These are phyloP conservation scores for Patagioenas fasciata DNA, from an alignment of 2,113 vertebrate genomes.

Conservation along the genomic window DNA sequence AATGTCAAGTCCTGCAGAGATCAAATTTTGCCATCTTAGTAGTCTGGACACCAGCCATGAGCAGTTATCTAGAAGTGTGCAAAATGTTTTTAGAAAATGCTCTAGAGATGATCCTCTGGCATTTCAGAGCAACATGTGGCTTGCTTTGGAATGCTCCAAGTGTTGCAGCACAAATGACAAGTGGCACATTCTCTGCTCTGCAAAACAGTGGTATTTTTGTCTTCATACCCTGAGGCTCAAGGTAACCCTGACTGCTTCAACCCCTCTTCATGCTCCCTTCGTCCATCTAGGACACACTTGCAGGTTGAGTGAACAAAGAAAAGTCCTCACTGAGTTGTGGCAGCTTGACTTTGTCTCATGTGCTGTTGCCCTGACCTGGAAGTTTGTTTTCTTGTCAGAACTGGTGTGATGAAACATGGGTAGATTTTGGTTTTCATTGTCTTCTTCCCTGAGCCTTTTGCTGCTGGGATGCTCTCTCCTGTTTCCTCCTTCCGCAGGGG, in stretches of 20 bases:
- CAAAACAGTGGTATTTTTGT: background rate
- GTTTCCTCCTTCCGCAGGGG: background rate
- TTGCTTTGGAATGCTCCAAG: background rate
- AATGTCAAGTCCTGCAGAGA: background rate
- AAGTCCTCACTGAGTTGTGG: background rate
- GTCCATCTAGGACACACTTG: background rate
- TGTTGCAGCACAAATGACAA: background rate
- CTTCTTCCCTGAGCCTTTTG: background rate
- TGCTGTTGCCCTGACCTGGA: background rate
- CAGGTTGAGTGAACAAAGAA: background rate
- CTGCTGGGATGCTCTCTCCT: background rate
- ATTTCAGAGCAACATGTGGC: background rate
- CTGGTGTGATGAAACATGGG: background rate
- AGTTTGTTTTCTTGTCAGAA: background rate
- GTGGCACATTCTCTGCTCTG: background rate
- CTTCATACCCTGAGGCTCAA: background rate
- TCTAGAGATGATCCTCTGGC: background rate
- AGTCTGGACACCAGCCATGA: background rate
- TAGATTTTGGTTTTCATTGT: accelerated
- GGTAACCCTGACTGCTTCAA: background rate
- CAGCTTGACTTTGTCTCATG: background rate
- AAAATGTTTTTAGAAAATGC: background rate
- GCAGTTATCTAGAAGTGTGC: background rate
- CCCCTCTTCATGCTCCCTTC: background rate
- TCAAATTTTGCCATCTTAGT: background rate